Evolutionary conservation across 2,888 invertebrate species (phyloP), one percentile per base, ranked within the genome.

Genomic region (Acanthopleura granulata): DNA sequence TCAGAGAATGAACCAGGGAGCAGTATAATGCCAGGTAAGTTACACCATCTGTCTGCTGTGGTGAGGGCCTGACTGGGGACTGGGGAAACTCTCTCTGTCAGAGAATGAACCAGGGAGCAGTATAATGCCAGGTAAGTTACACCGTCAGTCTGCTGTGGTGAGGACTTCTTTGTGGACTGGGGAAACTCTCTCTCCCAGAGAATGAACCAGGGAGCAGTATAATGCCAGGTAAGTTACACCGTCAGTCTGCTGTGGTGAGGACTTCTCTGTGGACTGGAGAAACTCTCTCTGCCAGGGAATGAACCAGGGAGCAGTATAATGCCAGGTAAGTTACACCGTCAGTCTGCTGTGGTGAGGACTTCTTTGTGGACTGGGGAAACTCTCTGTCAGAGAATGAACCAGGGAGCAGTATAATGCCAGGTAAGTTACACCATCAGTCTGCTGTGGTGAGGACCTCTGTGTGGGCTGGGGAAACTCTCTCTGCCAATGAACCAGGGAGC

Each of bases 201-300:
- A 99, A 99, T 90, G 99, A 99, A 89, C 99, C 99, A 0, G 99
- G 99, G 1, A 97, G 97, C 87, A 98, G 98, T n/a, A 99, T 99
- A 83, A 99, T 99, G 99, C 99, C 99, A 29, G 99, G 95, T 93
- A 84, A 88, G 78, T 66, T 6, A 57, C 9, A 6, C 16, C 91
- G 92, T 93, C 74, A 92, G 95, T 83, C 93, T 99, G 87, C 92
- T 99, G 79, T 99, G 96, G 0, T 98, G 98, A 0, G 99, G 99
- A 0, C 99, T 99, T 0, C 93, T 99, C 30, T 98, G 98, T 89
- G 99, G 99, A 0, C 92, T 99, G 0, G 98, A 95, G 0, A 99
- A 99, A 91, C 92, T 99, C 0, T 93, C 93, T 78, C 93, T 99
- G 83, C 99, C 99, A 0, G 99, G 98, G 92, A 99, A 99, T 90